Conservation (phyloP, 2,797 vertebrate genomes). For the Bradypodion pumilum region DNA sequence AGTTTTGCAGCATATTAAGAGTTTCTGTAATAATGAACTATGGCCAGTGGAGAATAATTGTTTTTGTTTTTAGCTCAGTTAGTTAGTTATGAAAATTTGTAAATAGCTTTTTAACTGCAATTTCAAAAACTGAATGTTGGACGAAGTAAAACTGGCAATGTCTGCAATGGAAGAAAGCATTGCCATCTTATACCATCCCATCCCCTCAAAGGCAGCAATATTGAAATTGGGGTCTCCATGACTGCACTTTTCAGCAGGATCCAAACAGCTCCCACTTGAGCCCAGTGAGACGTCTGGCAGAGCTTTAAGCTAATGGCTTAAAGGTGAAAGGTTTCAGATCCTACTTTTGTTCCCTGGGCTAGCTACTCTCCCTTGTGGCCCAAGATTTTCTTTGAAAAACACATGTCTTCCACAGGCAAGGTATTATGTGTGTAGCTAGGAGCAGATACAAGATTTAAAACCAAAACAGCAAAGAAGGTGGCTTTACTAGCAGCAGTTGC, state of each 20-base stretch:
- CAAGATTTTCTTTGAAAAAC: slow-evolving; percentile 42
- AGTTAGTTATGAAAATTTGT: not conserved
- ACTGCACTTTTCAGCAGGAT: too few species aligned
- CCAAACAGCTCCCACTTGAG: not conserved
- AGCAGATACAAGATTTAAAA: slow-evolving; percentile 22
- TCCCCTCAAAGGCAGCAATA: fast-evolving
- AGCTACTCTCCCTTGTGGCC: slow-evolving; percentile 33
- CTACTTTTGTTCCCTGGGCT: slow-evolving; percentile 40
- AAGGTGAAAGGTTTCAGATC: slow-evolving; percentile 55
- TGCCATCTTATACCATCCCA: fast-evolving
- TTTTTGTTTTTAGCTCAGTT: too few species aligned
- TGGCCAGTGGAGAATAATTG: too few species aligned
- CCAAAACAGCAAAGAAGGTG: slow-evolving; percentile 14
- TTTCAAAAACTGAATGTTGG: not conserved
- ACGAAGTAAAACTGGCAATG: not conserved
- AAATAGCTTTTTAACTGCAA: not conserved
- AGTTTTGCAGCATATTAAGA: too few species aligned
- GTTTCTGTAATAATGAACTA: too few species aligned
- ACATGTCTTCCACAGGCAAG: slow-evolving; percentile 26
- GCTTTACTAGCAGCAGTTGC: slow-evolving; percentile 43
- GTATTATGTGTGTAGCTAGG: not conserved
- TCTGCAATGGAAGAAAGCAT: fast-evolving
- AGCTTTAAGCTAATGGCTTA: slow-evolving; percentile 56
- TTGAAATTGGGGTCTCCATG: fast-evolving
- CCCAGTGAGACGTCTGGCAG: fast-evolving